phyloP scores from a whole-genome alignment of 2,113 vertebrate genomes.

The Phrynosoma platyrhinos region DNA sequence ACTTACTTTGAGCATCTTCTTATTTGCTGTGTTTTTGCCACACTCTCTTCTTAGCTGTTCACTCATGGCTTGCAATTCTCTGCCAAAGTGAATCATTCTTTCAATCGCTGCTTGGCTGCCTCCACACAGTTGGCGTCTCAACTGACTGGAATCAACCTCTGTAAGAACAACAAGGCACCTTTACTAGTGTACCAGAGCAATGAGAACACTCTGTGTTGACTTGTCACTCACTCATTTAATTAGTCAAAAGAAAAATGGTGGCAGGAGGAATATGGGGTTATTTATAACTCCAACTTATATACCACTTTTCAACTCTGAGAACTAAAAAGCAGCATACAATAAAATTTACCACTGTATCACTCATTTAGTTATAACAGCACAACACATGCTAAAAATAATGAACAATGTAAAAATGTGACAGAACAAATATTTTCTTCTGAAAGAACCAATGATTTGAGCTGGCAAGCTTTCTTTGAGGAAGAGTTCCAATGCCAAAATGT shows the following conservation, averaged over 20 bases:
- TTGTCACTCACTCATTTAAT: background rate
- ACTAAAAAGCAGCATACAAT: background rate
- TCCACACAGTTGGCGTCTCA: slow-evolving; percentile 93
- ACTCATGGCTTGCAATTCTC: slow-evolving; percentile 97
- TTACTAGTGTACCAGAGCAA: accelerated
- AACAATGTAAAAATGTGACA: background rate
- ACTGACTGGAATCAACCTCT: slow-evolving; percentile 95
- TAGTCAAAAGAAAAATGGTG: background rate
- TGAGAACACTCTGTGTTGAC: accelerated
- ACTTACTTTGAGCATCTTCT: slow-evolving; percentile 96
- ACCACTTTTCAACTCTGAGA: background rate
- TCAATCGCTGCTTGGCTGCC: slow-evolving; percentile 97
- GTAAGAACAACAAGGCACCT: slow-evolving; percentile 55
- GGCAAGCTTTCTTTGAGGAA: background rate
- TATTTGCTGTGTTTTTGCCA: slow-evolving; percentile 96
- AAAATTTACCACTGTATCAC: background rate
- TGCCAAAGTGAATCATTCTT: slow-evolving; percentile 98
- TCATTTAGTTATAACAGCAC: background rate
- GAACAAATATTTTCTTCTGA: background rate
- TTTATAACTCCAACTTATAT: background rate
- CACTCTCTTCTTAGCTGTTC: slow-evolving; percentile 96
- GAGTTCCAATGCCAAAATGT: background rate
- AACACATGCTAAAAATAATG: background rate
- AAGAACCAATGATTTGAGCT: background rate
- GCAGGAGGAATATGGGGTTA: background rate